phyloP scores from a whole-genome alignment of 2,113 vertebrate genomes.

The Halcyon senegalensis region DNA sequence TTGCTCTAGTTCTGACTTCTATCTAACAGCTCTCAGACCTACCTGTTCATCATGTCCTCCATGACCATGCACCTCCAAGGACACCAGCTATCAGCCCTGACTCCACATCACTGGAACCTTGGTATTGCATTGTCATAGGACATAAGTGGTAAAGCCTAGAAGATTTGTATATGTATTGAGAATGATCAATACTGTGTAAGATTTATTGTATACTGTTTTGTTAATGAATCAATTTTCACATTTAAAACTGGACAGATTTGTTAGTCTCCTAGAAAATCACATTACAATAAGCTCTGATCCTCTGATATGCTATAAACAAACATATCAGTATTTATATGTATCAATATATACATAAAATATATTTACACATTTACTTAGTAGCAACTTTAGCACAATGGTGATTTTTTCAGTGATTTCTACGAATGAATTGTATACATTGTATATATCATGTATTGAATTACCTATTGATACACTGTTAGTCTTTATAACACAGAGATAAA shows the following conservation, averaged over 20 bases:
- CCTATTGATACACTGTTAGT: neutral
- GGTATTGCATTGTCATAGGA: neutral
- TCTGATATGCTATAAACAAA: neutral
- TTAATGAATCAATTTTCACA: neutral
- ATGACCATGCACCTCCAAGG: no score
- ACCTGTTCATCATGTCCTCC: no score
- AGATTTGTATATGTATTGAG: neutral
- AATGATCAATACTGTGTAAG: neutral
- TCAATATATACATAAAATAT: neutral
- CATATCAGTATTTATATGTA: neutral
- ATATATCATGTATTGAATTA: neutral
- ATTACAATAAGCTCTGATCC: neutral
- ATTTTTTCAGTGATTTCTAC: neutral
- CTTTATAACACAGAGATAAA: neutral
- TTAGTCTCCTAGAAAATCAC: neutral
- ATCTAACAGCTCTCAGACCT: neutral
- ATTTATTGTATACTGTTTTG: neutral
- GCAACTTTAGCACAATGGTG: neutral
- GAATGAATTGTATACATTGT: neutral
- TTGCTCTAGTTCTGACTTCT: neutral
- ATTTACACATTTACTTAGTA: neutral
- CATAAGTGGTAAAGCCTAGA: neutral
- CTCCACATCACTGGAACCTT: neutral
- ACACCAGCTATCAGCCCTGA: neutral
- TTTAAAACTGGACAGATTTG: neutral